Evolutionary conservation across 2,888 invertebrate species (phyloP).

Genomic region (Netelia fuscicornis): DNA sequence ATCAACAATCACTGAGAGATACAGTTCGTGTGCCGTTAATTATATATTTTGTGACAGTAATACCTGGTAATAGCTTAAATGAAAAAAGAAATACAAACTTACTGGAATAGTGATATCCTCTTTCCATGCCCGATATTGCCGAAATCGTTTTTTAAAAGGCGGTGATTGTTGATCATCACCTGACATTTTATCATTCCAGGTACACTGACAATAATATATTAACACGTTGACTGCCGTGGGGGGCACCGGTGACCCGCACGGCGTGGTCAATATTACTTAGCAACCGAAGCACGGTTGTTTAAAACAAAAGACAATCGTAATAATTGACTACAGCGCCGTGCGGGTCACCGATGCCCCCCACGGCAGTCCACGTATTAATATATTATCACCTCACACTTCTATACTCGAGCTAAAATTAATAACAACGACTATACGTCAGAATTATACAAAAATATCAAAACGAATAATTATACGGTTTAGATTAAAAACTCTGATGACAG

Average conservation of each 20-base stretch:
- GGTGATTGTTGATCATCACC: slow-evolving; percentile 5
- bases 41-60: not conserved
- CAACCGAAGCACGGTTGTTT: too few relatives aligned
- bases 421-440: not conserved
- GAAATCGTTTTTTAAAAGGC: slow-evolving; percentile 2
- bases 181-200: not conserved
- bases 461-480: not conserved
- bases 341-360: too few relatives aligned
- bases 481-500: not conserved
- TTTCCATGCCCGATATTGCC: slow-evolving; percentile 2
- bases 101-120: not conserved
- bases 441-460: not conserved
- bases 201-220: slow-evolving; percentile 1
- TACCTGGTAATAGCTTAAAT: slow-evolving; percentile 1
- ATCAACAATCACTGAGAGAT: not conserved
- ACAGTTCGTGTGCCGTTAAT: not conserved
- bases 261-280: too few relatives aligned
- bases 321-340: too few relatives aligned
- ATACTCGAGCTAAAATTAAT: too few relatives aligned
- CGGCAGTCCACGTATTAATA: too few relatives aligned
- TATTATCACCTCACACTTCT: too few relatives aligned
- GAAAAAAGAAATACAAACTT: not conserved
- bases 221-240: too few relatives aligned
- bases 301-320: too few relatives aligned
- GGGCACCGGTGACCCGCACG: too few relatives aligned